These are phyloP conservation scores for Rhabditoides inermis DNA, from an alignment of 2,888 invertebrate genomes.

Conservation along the genomic window DNA sequence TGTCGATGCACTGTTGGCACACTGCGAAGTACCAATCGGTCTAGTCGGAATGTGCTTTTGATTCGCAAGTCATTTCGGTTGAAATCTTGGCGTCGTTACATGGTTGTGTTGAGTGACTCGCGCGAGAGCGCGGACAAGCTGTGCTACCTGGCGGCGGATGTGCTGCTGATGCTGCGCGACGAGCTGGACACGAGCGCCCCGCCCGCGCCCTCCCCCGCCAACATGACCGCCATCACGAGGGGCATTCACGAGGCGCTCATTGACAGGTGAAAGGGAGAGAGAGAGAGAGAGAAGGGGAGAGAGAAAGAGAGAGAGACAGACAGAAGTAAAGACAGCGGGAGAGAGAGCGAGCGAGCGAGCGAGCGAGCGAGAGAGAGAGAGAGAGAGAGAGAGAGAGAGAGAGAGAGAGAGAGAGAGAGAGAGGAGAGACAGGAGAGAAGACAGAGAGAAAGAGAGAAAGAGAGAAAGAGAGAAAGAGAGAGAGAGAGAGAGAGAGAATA, in stretches of 20 bases:
- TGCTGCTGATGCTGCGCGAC: neutral
- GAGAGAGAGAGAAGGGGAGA: too few relatives aligned
- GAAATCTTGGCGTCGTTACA: neutral
- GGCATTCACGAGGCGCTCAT: neutral
- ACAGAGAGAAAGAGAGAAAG: too few relatives aligned
- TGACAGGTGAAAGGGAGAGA: too few relatives aligned
- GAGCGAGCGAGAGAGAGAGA: too few relatives aligned
- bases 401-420: too few relatives aligned
- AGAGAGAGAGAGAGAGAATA: neutral
- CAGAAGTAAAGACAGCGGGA: too few relatives aligned
- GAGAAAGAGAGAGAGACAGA: too few relatives aligned
- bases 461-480: neutral
- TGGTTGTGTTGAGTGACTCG: constrained; percentile 2
- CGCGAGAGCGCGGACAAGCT: neutral
- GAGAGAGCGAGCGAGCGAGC: too few relatives aligned
- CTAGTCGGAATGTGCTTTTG: neutral
- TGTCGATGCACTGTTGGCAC: too few relatives aligned
- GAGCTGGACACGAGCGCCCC: neutral
- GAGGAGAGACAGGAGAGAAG: too few relatives aligned
- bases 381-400: too few relatives aligned
- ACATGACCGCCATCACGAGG: neutral
- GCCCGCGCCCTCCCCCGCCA: neutral
- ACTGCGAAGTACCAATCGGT: too few relatives aligned
- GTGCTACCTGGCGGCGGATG: neutral
- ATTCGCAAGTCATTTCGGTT: neutral